Evolutionary conservation across 2,888 invertebrate genomes (phyloP), one percentile per base, ranked within the genome.

Genomic region (Rhodophaea formosa): DNA sequence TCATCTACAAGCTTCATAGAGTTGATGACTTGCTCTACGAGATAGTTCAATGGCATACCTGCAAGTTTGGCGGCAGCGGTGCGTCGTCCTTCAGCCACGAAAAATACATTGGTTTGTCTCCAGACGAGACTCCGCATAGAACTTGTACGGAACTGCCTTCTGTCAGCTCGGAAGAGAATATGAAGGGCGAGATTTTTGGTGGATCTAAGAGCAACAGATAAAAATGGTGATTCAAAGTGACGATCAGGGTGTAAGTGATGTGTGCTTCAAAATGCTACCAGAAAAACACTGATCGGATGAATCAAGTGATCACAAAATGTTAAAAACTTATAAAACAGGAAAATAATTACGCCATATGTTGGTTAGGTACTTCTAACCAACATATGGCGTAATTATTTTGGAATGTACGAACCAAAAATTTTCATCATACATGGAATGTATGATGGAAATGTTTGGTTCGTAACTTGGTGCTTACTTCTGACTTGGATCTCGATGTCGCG

Each of bases 161-260:
- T 77, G 95, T 95, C 57, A 96, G 91, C 77, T 95, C 96, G 69
- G 94, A 93, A 0, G 97, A 96, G 79, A 97, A 97, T 56, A 93
- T 93, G 83, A 97, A 97, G 35, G 96, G 95, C 67, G 96, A 96
- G 77, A 97, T 95, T 71, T 96, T 94, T n/a, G 97, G 97, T 3
- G 96, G 96, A 88, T 93, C 94, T 94, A 56, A 15, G 49, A 57
- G 77, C 39, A 55, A 30, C 44, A 46, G 32, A 43, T 39, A 56
- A 49, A 47, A 45, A 32, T 35, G 52, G 52, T 45, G 52, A 52
- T 44, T 57, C 10, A 44, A 17, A 35, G 30, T 30, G 14, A 30
- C 14, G 43, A 45, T 54, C 12, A 17, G 49, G 35, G 35, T 35
- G 49, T 8, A 3, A 16, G 35, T 32, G 51, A 8, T 12, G 12